Evolutionary conservation across 2,113 vertebrate species (phyloP).

Genomic region (Tragelaphus imberbis): DNA sequence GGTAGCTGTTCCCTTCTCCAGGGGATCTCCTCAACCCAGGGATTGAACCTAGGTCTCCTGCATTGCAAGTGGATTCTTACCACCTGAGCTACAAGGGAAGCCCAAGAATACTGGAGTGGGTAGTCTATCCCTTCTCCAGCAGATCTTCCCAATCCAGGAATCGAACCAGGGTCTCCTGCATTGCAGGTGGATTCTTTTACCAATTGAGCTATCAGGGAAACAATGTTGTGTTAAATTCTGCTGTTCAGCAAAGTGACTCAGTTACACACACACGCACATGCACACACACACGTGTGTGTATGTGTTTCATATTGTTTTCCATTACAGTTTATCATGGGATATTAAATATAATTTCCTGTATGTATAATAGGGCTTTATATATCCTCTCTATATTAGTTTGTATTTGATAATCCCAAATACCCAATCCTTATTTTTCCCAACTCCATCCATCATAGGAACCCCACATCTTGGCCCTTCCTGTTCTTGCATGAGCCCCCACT

Average conservation of each 20-base stretch:
- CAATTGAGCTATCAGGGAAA: background rate
- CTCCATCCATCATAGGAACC: background rate
- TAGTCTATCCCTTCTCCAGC: background rate
- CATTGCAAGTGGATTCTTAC: background rate
- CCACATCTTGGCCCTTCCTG: background rate
- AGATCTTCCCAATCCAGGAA: background rate
- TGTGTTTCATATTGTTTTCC: background rate
- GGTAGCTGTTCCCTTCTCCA: background rate
- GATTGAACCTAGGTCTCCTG: background rate
- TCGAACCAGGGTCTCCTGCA: background rate
- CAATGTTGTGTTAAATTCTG: background rate
- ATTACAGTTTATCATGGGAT: background rate
- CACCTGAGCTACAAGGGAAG: background rate
- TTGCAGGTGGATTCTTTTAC: background rate
- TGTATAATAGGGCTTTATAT: background rate
- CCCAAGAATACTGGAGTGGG: background rate
- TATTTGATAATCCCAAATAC: background rate
- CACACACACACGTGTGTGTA: accelerated
- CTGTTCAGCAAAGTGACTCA: background rate
- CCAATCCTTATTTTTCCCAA: background rate
- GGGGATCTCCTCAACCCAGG: background rate
- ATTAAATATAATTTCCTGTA: background rate
- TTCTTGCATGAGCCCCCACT: background rate
- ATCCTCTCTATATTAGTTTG: background rate
- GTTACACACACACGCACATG: background rate